Base-by-base conservation (phyloP, 2,888 invertebrate genomes). In the Coleophora flavipennella region DNA sequence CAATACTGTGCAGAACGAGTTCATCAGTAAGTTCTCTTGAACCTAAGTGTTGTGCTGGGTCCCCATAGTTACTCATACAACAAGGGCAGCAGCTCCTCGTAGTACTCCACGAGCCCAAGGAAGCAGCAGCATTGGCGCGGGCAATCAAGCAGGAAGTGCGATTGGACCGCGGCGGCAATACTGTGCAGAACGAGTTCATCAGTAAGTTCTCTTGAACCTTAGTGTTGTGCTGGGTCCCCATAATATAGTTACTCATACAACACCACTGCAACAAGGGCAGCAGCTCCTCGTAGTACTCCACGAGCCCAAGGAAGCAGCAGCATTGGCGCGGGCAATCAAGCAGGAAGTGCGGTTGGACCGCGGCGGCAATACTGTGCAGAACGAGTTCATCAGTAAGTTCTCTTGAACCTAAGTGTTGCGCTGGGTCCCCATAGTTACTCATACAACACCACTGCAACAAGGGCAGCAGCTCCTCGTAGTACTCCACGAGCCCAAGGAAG, bases 91-190 rank as follows among this genome's bases (percentile, higher is more conserved):
- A 86, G 55, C 61, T 86, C 40, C 56, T 86, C 27, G 85, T 87
- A 44, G 85, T 86, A 20, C 66, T 86, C 2, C 84, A 84, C 55
- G 85, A 85, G 64, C 80, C 85, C 3, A 83, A 85, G 62, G 74
- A 86, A 51, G 74, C 86, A 42, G 69, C 83, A 1, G 75, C 84
- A 0, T 47, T 86, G n/a, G 85, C 86, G 9, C 77, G 87, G 31
- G 86, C 86, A 45, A 79, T 85, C 55, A 88, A 88, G 43, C 87
- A 88, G 50, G 88, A 88, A 53, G 70, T 61, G 7, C 65, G 86
- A 2, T 66, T 68, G 39, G 86, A 87, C 31, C 77, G 87, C n/a
- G 61, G 71, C 38, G 54, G 51, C 1, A 48, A 55, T 34, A 53
- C 60, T 3, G 62, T 61, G 8, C 67, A 73, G 2, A 72, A 78